These are phyloP conservation scores for Isichthys henryi DNA, from an alignment of 2,113 vertebrate genomes.

Conservation along the genomic window DNA sequence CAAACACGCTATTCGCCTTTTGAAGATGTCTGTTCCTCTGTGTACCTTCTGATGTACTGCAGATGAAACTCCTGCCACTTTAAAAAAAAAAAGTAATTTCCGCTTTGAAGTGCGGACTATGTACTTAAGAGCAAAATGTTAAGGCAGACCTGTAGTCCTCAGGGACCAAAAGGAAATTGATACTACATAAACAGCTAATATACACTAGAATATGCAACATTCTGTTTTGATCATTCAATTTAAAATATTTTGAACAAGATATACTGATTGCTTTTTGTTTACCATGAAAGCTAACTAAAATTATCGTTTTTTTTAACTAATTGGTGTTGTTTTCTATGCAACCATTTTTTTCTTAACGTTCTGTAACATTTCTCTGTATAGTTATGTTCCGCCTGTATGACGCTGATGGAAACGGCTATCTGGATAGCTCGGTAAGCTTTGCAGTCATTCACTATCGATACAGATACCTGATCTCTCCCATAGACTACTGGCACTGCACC, in stretches of 20 bases:
- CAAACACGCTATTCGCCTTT: neutral
- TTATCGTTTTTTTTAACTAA: neutral
- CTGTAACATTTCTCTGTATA: slow-evolving; percentile 35
- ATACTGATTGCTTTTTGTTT: neutral
- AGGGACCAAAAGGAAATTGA: neutral
- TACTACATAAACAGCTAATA: neutral
- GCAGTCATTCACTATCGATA: neutral
- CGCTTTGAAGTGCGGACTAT: neutral
- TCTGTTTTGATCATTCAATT: neutral
- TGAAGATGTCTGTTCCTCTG: neutral
- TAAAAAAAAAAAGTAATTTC: neutral
- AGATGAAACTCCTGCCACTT: neutral
- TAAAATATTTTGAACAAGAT: neutral
- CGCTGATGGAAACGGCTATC: slow-evolving; percentile 71
- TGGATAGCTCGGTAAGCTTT: slow-evolving; percentile 71
- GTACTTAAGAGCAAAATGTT: neutral
- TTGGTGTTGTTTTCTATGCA: neutral
- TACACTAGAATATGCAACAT: neutral
- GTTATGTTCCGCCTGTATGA: slow-evolving; percentile 81
- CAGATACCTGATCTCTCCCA: neutral
- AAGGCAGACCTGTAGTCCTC: neutral
- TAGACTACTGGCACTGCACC: neutral
- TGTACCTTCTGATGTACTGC: neutral
- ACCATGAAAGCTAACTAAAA: neutral
- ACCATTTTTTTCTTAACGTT: neutral